Percentiles rank a stretch among this genome's conserved stretches.
Evolutionary conservation across 37 sponge, comb jelly and placozoan genomes (phyloP).

Genomic region (Ianthella basta): DNA sequence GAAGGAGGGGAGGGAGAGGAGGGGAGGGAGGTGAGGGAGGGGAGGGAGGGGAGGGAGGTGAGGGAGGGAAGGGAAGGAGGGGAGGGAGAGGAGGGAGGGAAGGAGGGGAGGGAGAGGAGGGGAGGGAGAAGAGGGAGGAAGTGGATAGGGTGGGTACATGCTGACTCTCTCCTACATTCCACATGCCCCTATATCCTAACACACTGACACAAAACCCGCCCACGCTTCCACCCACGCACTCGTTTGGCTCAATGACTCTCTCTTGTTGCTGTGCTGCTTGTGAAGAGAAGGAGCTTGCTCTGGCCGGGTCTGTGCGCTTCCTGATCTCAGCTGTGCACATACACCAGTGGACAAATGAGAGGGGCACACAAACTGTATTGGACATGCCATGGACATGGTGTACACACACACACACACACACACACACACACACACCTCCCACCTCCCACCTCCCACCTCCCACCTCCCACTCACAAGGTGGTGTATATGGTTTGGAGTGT

Average conservation of each 20-base stretch:
- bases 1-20: too few species aligned
- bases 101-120: background rate
- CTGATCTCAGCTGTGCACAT: conserved; percentile 21
- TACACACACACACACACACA: background rate
- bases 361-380: background rate
- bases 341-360: background rate
- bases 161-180: too few species aligned
- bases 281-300: background rate
- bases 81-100: too few species aligned
- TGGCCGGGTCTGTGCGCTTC: conserved; percentile 41
- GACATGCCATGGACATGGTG: background rate
- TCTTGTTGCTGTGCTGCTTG: conserved; percentile 13
- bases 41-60: too few species aligned
- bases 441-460: background rate
- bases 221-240: background rate
- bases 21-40: too few species aligned
- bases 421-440: background rate
- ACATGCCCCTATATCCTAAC: too few species aligned
- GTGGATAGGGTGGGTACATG: too few species aligned
- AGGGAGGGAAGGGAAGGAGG: too few species aligned
- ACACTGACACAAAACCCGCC: too few species aligned
- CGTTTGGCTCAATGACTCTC: conserved; percentile 14
- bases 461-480: background rate
- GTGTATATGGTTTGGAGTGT: too few species aligned
- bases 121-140: background rate